Evolutionary conservation across 2,888 invertebrate species (phyloP), one percentile per base, ranked within the genome.

Genomic region (Eilema caniola): DNA sequence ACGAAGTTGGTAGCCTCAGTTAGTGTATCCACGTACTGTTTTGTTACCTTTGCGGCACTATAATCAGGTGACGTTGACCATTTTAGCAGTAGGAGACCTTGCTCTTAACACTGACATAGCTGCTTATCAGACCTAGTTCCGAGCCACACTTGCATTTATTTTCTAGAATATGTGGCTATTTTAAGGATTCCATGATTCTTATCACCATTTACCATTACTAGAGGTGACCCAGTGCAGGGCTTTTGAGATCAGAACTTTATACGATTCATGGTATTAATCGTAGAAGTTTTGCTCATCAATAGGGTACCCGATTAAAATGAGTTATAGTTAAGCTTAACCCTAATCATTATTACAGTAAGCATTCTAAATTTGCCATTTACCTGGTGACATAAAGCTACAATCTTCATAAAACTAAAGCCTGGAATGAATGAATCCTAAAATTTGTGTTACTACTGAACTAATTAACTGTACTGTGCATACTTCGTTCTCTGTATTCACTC

Each of bases 401-500:
- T 28, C 65, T 57, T 31, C 56, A 10, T 65, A 65, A 65, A 65
- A 47, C 28, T 31, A n/a, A 65, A 56, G 20, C 62, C 62, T 25
- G 28, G 8, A 53, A 12, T 47, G 28, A 59, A 59, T 59, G 59
- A 25, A 66, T 47, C 24, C 37, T 66, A 59, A 59, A 66, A 59
- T 41, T 47, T 47, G 14, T 60, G 47, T 25, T 47, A 59, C 66
- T 62, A 20, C 25, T 67, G 47, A 57, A 67, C 66, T 70, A 70
- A 70, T 70, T 70, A 70, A 70, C 62, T 59, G 59, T 59, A 70
- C 64, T 67, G 60, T 71, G 37, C 64, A 67, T 64, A 61, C 64
- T 71, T 41, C 59, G 62, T 41, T 37, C 60, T 62, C 64, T 73
- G 72, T 75, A 75, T 72, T 80, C 81, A 80, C 67, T 72, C 69